Percentiles rank a stretch among this genome's conserved stretches.
Evolutionary conservation across 2,113 vertebrate genomes (phyloP).

Genomic region (Sapayoa aenigma): DNA sequence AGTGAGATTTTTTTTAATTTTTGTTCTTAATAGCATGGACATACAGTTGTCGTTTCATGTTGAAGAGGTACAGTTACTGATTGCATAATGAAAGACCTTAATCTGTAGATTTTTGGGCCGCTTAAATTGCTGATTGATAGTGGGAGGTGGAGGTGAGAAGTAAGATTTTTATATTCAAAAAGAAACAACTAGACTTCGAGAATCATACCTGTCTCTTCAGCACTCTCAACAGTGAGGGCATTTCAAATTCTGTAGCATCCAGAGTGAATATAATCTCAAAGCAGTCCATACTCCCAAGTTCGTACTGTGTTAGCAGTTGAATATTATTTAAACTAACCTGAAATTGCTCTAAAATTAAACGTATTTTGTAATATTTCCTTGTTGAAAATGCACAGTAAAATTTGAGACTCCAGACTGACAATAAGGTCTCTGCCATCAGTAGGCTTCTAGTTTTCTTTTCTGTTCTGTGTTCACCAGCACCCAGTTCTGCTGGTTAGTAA

Average conservation of each 20-base stretch:
- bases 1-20: not conserved
- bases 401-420: not conserved
- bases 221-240: not conserved
- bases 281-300: not conserved
- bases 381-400: not conserved
- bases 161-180: not conserved
- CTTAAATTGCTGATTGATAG: not conserved
- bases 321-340: not conserved
- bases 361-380: not conserved
- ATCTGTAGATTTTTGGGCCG: not conserved
- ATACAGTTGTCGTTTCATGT: not conserved
- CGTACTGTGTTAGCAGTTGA: not conserved
- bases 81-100: slow-evolving; percentile 4
- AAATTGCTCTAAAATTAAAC: not conserved
- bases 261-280: not conserved
- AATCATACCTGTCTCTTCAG: not conserved
- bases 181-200: not conserved
- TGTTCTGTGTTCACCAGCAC: not conserved
- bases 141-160: not conserved
- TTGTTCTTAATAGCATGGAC: not conserved
- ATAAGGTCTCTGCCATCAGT: not conserved
- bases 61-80: not conserved
- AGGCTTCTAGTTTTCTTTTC: not conserved
- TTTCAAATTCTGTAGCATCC: not conserved
- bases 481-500: not conserved